Percentiles rank a stretch among this genome's conserved stretches.
phyloP scores from a whole-genome alignment of 1,140 invertebrate species.

The Aphaenogaster floridana region DNA sequence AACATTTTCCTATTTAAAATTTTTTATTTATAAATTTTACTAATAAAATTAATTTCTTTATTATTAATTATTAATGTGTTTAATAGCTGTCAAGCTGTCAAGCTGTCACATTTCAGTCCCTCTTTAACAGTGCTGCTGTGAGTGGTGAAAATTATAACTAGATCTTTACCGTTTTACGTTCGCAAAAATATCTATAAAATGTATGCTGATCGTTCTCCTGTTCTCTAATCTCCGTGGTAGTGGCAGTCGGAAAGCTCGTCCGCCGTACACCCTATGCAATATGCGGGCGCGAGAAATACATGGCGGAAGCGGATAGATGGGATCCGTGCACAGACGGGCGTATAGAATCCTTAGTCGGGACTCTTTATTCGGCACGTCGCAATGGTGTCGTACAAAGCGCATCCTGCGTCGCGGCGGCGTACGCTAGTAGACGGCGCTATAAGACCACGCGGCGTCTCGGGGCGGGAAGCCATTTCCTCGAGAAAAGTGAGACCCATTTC shows the following conservation, averaged over 20 bases:
- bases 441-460: conserved; percentile 30
- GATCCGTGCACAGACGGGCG: background rate
- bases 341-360: conserved; percentile 59
- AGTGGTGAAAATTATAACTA: too few species aligned
- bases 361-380: conserved; percentile 72
- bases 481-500: conserved; percentile 76
- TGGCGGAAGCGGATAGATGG: background rate
- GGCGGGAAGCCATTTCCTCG: conserved; percentile 71
- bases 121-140: too few species aligned
- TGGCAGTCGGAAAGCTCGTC: background rate
- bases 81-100: too few species aligned
- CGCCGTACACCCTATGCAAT: background rate
- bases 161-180: too few species aligned
- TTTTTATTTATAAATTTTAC: too few species aligned
- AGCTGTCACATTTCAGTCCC: too few species aligned
- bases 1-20: too few species aligned
- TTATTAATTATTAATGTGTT: too few species aligned
- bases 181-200: too few species aligned
- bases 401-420: conserved; percentile 55
- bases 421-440: background rate
- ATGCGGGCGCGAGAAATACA: conserved; percentile 1
- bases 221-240: too few species aligned
- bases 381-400: conserved; percentile 57
- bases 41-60: too few species aligned
- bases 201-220: too few species aligned